Conservation (phyloP, 2,888 invertebrate genomes). For the Ecliptopera silaceata region DNA sequence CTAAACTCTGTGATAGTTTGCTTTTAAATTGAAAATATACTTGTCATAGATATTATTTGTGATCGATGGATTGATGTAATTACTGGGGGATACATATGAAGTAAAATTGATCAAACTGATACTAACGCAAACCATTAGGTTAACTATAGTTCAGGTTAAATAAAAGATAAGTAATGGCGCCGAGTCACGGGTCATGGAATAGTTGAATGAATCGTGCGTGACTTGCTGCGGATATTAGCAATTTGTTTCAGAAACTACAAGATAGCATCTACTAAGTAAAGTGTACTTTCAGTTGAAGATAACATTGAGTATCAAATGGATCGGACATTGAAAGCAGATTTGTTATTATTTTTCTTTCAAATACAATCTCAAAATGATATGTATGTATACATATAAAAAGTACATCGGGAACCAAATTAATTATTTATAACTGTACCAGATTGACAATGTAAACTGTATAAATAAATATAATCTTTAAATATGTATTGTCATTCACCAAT, state of each 20-base stretch:
- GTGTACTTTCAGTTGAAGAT: conserved; percentile 10
- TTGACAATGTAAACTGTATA: too few relatives aligned
- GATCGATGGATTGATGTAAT: neutral
- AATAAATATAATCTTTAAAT: too few relatives aligned
- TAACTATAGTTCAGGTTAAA: conserved; percentile 16
- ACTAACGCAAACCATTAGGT: conserved; percentile 15
- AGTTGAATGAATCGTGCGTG: conserved; percentile 39
- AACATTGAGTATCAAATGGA: too few relatives aligned
- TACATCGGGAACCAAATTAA: too few relatives aligned
- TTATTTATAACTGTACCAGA: too few relatives aligned
- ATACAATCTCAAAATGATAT: too few relatives aligned
- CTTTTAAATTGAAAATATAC: conserved; percentile 3
- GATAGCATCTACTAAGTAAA: conserved; percentile 31
- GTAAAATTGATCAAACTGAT: conserved; percentile 8
- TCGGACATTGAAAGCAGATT: too few relatives aligned
- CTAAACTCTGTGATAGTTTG: conserved; percentile 16
- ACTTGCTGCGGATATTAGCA: conserved; percentile 61
- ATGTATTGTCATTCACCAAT: too few relatives aligned
- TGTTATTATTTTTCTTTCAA: too few relatives aligned
- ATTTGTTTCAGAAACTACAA: conserved; percentile 51
- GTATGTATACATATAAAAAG: too few relatives aligned
- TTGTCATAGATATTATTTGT: neutral
- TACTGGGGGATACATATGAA: conserved; percentile 6
- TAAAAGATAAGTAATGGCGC: conserved; percentile 2
- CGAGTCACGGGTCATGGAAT: conserved; percentile 23